Evolutionary conservation across 64 coral and sea anemone species (phyloP).

Genomic region (Porites australiensis): DNA sequence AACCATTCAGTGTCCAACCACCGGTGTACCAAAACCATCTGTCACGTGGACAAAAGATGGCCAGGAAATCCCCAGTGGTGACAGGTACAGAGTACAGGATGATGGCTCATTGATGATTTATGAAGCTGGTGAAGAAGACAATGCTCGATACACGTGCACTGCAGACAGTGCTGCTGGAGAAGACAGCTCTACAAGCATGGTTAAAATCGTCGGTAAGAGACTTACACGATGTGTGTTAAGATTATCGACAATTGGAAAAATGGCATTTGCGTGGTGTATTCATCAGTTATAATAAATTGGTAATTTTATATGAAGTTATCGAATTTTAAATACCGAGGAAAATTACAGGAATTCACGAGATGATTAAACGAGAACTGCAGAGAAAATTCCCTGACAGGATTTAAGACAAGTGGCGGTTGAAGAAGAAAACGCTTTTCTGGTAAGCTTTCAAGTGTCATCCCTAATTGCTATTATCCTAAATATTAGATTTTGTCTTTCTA

Average conservation of each 20-base stretch:
- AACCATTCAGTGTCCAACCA: constrained; percentile 30
- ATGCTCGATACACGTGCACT: constrained; percentile 37
- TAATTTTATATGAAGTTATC: too few species aligned
- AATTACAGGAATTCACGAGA: too few species aligned
- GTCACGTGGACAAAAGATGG: constrained; percentile 59
- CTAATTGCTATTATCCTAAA: too few species aligned
- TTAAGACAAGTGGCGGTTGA: too few species aligned
- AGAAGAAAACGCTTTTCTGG: too few species aligned
- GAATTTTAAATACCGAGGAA: too few species aligned
- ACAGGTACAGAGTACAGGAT: constrained; percentile 5
- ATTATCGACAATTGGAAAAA: too few species aligned
- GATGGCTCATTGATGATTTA: constrained; percentile 38
- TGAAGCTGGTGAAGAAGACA: constrained; percentile 17
- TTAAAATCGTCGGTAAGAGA: constrained; percentile 17
- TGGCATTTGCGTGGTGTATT: too few species aligned
- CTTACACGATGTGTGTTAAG: background rate
- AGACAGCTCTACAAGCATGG: background rate
- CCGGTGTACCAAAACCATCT: constrained; percentile 38
- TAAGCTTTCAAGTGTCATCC: too few species aligned
- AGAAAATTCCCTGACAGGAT: too few species aligned
- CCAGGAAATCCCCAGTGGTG: background rate
- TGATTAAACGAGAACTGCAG: too few species aligned
- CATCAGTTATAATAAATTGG: too few species aligned
- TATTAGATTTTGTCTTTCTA: background rate
- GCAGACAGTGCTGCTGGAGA: constrained; percentile 39